Percentiles rank a stretch among this genome's conserved stretches.
These are phyloP conservation scores for Sus scrofa DNA, from an alignment of 2,113 vertebrate genomes.

Conservation along the genomic window T2T-Sscrofa CM000825.6:44131501-44132000, in stretches of 20 bases:
- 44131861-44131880: not conserved
- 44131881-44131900: not conserved
- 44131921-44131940: not conserved
- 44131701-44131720: not conserved
- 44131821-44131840: not conserved
- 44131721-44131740: not conserved
- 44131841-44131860: not conserved
- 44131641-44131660: not conserved
- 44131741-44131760: not conserved
- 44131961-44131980: not conserved
- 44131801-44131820: too few relatives aligned
- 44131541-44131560: not conserved
- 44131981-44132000: not conserved
- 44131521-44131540: constrained; percentile 46
- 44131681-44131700: not conserved
- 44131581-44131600: constrained; percentile 6
- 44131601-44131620: not conserved
- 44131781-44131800: not conserved
- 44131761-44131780: not conserved
- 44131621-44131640: too few relatives aligned
- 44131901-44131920: not conserved
- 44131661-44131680: not conserved
- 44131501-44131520: constrained; percentile 1
- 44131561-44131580: not conserved
- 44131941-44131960: not conserved